Base-by-base conservation (phyloP, 2,888 invertebrate genomes). In the Linnaemya vulpina region DNA sequence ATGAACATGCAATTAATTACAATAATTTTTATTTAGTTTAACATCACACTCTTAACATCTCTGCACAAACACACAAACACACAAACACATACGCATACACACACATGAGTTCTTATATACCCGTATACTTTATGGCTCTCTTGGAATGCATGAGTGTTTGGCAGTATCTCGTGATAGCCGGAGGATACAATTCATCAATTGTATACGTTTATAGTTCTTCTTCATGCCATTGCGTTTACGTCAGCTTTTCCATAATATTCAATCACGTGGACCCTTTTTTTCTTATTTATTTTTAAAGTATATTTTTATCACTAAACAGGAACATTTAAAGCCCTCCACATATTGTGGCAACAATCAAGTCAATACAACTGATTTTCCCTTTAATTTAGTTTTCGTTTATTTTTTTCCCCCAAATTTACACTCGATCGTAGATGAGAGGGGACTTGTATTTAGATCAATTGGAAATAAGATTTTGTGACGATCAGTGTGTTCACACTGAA, bases 101-200 rank as follows among this genome's bases (percentile, higher is more conserved):
- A n/a, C n/a, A n/a, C n/a, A n/a, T n/a, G n/a, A n/a, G n/a, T n/a
- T n/a, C n/a, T n/a, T n/a, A n/a, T n/a, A n/a, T n/a, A n/a, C 1
- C 1, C 25, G 8, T 20, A 30, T 75, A 51, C 11, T 51, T 38
- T 70, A n/a, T 10, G 25, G 0, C 35, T 51, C 25, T 22, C 43
- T 46, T 38, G 11, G 10, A 30, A 58, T 30, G 53, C 15, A 11
- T 62, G 1, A 20, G 51, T 46, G n/a, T 22, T 20, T 62, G 53
- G 17, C 53, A 35, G 25, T 79, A 51, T 82, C 70, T 75, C 85
- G 71, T 85, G 85, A 85, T 82, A 35, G 78, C 85, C 77, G 40
- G 4, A 46, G 82, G 85, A 53, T 71, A 75, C 67, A 85, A 85
- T 85, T 78, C 78, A 85, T 85, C 85, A 85, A 85, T 85, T 82